These are phyloP conservation scores for Nasonia vitripennis DNA, from an alignment of 1,140 invertebrate genomes.

Conservation along the genomic window DNA sequence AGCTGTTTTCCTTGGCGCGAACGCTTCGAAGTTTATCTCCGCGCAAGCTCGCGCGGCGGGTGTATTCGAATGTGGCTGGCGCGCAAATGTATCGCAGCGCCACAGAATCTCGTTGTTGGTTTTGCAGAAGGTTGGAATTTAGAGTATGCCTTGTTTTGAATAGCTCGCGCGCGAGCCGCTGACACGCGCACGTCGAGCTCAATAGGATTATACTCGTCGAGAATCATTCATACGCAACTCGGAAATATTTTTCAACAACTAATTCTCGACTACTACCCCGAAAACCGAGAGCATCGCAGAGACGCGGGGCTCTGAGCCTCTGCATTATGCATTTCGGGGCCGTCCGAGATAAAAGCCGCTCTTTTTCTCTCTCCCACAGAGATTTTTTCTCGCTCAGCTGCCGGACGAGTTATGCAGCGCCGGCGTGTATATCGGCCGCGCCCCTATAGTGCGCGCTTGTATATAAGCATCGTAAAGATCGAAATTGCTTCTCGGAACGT, in stretches of 20 bases:
- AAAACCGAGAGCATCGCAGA: too few species aligned
- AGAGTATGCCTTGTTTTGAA: slow-evolving; percentile 12
- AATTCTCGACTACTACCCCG: too few species aligned
- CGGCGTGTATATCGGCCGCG: slow-evolving; percentile 24
- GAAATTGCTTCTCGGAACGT: slow-evolving; percentile 68
- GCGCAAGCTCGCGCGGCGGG: background rate
- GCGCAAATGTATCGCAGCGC: background rate
- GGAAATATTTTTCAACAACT: too few species aligned
- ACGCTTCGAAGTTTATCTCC: background rate
- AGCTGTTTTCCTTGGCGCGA: slow-evolving; percentile 25
- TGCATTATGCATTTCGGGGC: slow-evolving; percentile 12
- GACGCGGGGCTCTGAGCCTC: background rate
- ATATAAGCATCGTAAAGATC: slow-evolving; percentile 70
- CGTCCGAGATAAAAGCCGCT: slow-evolving; percentile 25
- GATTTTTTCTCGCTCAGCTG: background rate
- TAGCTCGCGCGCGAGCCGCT: background rate
- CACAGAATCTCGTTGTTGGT: background rate
- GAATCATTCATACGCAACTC: too few species aligned
- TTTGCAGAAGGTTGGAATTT: background rate
- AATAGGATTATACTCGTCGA: too few species aligned
- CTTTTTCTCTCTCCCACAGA: background rate
- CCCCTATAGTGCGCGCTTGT: slow-evolving; percentile 44
- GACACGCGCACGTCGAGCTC: background rate
- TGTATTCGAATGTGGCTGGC: background rate
- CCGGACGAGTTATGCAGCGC: background rate